phyloP scores from a whole-genome alignment of 2,113 vertebrate genomes.

The Phalacrocorax pelagicus region DNA sequence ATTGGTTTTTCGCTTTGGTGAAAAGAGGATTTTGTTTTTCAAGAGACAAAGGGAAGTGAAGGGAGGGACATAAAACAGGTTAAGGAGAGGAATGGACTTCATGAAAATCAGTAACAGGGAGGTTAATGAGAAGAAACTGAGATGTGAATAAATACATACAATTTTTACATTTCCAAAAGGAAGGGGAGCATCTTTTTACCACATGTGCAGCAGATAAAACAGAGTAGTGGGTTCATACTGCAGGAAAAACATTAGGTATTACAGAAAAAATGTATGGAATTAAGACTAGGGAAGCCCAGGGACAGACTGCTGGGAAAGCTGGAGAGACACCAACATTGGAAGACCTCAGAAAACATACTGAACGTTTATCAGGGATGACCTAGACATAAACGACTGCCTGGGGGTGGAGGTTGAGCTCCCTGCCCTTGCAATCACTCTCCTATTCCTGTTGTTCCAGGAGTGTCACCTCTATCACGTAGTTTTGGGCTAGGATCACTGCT shows the following conservation, averaged over 20 bases:
- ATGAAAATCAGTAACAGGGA: not conserved
- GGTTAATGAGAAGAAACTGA: not conserved
- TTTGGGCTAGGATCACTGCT: not conserved
- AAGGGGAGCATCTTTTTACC: not conserved
- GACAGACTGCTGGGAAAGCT: not conserved
- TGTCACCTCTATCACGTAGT: not conserved
- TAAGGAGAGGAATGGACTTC: not conserved
- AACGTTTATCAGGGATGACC: not conserved
- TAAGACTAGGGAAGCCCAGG: not conserved
- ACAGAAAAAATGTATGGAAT: not conserved
- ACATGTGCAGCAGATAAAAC: not conserved
- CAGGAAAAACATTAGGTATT: not conserved
- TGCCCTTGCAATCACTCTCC: not conserved
- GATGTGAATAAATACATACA: not conserved
- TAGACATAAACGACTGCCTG: not conserved
- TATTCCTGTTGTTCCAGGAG: not conserved
- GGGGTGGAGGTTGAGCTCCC: not conserved
- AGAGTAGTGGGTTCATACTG: not conserved
- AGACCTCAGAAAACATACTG: not conserved
- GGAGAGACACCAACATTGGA: not conserved
- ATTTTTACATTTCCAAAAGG: not conserved
- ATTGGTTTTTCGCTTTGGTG: not conserved
- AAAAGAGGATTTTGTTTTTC: not conserved
- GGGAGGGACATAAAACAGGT: not conserved
- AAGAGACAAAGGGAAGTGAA: not conserved